Evolutionary conservation across 1,140 invertebrate genomes (phyloP).

Genomic region (Dreissena polymorpha): DNA sequence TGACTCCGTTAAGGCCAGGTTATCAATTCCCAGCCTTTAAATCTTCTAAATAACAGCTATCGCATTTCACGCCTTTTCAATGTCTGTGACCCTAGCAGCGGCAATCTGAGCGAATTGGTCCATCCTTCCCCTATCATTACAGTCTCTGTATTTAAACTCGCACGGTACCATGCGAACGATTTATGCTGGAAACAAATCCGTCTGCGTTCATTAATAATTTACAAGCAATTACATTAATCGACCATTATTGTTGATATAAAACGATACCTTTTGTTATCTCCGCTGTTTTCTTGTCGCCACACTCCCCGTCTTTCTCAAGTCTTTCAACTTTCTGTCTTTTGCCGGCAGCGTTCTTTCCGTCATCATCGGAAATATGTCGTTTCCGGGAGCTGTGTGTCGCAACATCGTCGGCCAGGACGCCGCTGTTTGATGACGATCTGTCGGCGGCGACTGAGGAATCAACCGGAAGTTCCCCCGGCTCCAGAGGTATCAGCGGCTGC

Average conservation of each 20-base stretch:
- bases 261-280: constrained; percentile 50
- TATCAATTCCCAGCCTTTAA: constrained; percentile 37
- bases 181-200: constrained; percentile 31
- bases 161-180: constrained; percentile 40
- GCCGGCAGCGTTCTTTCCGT: constrained; percentile 28
- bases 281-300: constrained; percentile 35
- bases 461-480: constrained; percentile 39
- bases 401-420: background rate
- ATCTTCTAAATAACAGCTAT: constrained; percentile 30
- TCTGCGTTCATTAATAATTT: constrained; percentile 52
- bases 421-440: constrained; percentile 8
- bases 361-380: constrained; percentile 28
- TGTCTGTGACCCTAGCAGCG: constrained; percentile 22
- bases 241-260: constrained; percentile 48
- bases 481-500: constrained; percentile 50
- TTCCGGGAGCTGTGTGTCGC: background rate
- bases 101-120: constrained; percentile 30
- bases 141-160: constrained; percentile 27
- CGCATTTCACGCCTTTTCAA: constrained; percentile 34
- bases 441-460: background rate
- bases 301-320: constrained; percentile 23
- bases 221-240: constrained; percentile 53
- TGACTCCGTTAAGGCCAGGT: background rate
- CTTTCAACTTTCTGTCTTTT: constrained; percentile 48
- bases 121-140: constrained; percentile 35